Base-by-base conservation (phyloP, 92 coral and sea anemone species). In the Zoanthus solanderi region DNA sequence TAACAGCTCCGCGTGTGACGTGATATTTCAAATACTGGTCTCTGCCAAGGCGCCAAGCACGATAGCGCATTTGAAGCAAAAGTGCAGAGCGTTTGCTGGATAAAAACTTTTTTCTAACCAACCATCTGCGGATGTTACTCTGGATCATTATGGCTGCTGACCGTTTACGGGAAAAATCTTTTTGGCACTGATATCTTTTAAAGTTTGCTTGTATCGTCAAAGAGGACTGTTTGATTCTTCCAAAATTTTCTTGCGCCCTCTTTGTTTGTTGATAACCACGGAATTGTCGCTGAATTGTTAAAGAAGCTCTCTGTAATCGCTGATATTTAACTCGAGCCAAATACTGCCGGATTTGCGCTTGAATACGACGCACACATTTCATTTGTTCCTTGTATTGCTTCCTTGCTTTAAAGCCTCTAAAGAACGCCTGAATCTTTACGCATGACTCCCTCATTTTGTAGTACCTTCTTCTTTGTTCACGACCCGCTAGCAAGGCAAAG, bases 371-470 rank as follows among this genome's bases (percentile, higher is more conserved):
- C 13, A 88, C 89, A 13, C 97, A 88, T 29, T 61, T 78, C 37
- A 76, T 83, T 34, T 73, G 85, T 28, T 75, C 57, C 76, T 46
- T 54, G 75, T 90, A 90, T 47, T 37, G 66, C 71, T 87, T 87
- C 78, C 95, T 92, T 31, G 80, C 95, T 71, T 50, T 23, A 50
- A 76, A 78, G 16, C 93, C 92, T 87, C 92, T 91, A 69, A 81
- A 96, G 46, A 42, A 53, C 13, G 96, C 88, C 61, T 95, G 98
- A 16, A 96, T 65, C 84, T 67, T 77, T 15, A 94, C 50, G 54
- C 89, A 85, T 14, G 93, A 76, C 31, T 31, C 58, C 77, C 87
- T 91, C 31, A 88, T 74, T 74, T 32, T 46, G 18, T 34, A 57
- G 72, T 87, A 96, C 0, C 67, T 80, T 54, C 63, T 57, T 29